phyloP scores from a whole-genome alignment of 2,888 invertebrate genomes.

The Rotaria magnacalcarata region DNA sequence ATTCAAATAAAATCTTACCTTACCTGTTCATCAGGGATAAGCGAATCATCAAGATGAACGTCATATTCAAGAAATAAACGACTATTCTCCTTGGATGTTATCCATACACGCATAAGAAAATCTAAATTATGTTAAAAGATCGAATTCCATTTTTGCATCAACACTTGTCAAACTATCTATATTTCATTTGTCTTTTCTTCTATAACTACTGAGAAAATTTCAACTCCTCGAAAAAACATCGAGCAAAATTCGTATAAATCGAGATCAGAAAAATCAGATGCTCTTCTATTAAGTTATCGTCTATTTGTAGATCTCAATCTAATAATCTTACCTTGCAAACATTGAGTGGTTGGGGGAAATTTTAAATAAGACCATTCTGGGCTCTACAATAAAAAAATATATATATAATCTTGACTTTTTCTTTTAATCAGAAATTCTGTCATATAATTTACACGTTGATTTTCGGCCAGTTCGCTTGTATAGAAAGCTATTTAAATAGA shows the following conservation, averaged over 20 bases:
- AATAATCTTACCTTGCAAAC: not conserved
- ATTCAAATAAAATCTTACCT: not conserved
- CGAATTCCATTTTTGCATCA: too few species aligned
- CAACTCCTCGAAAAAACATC: too few species aligned
- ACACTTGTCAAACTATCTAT: too few species aligned
- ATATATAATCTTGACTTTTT: too few species aligned
- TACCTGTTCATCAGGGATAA: slow-evolving; percentile 25
- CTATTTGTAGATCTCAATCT: too few species aligned
- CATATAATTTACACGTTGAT: not conserved
- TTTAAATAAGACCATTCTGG: slow-evolving; percentile 31
- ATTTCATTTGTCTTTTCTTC: too few species aligned
- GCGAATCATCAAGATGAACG: not conserved
- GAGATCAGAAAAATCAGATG: too few species aligned
- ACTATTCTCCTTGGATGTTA: not conserved
- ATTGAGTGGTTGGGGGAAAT: not conserved
- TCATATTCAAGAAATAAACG: slow-evolving; percentile 24
- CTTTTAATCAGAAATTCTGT: too few species aligned
- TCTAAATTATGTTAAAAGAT: not conserved
- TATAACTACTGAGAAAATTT: too few species aligned
- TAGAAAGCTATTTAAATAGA: not conserved
- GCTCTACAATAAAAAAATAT: not conserved
- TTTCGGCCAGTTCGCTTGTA: not conserved
- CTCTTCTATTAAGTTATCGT: too few species aligned
- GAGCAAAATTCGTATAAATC: too few species aligned
- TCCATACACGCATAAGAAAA: slow-evolving; percentile 29